Base-by-base conservation (phyloP, 2,113 vertebrate genomes). In the Suncus etruscus region DNA sequence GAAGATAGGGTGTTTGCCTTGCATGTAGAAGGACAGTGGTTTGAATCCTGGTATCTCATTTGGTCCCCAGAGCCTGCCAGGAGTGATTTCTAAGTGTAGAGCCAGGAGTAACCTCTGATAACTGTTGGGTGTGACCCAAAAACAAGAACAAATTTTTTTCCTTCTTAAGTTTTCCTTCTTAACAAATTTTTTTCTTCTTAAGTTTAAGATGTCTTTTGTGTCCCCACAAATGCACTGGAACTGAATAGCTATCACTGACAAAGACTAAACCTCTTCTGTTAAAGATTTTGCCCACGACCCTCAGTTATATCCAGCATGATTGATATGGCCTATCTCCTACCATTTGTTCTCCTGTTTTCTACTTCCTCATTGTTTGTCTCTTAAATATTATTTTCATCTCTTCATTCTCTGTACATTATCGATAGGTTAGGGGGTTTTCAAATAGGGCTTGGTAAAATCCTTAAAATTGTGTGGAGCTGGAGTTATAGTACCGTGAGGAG, bases 271-370 rank as follows among this genome's bases (percentile, higher is more conserved):
- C 25, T 29, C 15, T n/a, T 86, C 68, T 75, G 31, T 65, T 32
- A 39, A 39, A 39, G 5, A 32, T 47, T 70, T 8, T 66, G 8
- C 69, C 69, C 16, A 1, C 22, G 5, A 15, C 63, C 29, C 76
- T 24, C 73, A 76, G 0, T 27, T 51, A 45, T 0, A 39, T 7
- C 22, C 24, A 1, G 11, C 1, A 12, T 0, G 2, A 20, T 8
- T 32, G 31, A 14, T 69, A 6, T 20, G 10, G 25, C 45, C 45
- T 25, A 27, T 3, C 18, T 9, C 20, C 47, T 2, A 0, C 47
- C n/a, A 1, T 14, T 6, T 50, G 1, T 29, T 63, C n/a, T 68
- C 2, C 54, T 12, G 54, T 74, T 25, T 79, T 45, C 18, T 31
- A 22, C 27, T 82, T 86, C 15, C 27, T 70, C 27, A 8, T 7